phyloP scores from a whole-genome alignment of 2,113 vertebrate species.

The Aepyceros melampus region DNA sequence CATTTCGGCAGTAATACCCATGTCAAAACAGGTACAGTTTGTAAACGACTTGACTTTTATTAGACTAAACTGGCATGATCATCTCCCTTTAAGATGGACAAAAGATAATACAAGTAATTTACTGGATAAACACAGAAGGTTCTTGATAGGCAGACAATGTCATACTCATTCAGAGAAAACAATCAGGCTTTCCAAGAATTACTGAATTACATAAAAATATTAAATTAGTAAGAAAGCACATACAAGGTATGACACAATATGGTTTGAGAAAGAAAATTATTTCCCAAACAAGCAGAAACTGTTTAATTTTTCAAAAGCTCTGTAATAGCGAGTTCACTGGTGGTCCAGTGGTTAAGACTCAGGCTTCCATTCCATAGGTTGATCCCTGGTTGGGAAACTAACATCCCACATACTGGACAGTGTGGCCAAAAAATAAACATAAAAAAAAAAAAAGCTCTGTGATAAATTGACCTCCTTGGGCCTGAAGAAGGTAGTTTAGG shows the following conservation, averaged over 20 bases:
- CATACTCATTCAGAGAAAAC: background rate
- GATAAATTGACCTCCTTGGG: background rate
- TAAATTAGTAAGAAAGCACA: background rate
- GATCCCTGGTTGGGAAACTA: background rate
- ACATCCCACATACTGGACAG: background rate
- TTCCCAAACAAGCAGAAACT: background rate
- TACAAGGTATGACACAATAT: background rate
- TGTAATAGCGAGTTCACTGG: background rate
- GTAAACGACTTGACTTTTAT: background rate
- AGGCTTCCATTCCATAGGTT: background rate
- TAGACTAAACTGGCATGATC: background rate
- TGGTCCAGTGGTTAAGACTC: background rate
- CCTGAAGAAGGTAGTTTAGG: background rate
- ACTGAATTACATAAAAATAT: background rate
- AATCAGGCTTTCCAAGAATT: background rate
- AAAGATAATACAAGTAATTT: background rate
- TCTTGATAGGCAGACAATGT: background rate
- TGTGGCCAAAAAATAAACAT: background rate
- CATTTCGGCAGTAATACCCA: background rate
- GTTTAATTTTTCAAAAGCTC: conserved; percentile 1
- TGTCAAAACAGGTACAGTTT: background rate
- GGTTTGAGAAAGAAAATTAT: background rate
- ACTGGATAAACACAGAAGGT: background rate
- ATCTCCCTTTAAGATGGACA: background rate
- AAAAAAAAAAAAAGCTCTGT: background rate